A percentile compares a stretch with the other conserved stretches of the same genome.
These are phyloP conservation scores for Varanus salvator DNA, from an alignment of 2,113 vertebrate species.

Conservation along the genomic window DNA sequence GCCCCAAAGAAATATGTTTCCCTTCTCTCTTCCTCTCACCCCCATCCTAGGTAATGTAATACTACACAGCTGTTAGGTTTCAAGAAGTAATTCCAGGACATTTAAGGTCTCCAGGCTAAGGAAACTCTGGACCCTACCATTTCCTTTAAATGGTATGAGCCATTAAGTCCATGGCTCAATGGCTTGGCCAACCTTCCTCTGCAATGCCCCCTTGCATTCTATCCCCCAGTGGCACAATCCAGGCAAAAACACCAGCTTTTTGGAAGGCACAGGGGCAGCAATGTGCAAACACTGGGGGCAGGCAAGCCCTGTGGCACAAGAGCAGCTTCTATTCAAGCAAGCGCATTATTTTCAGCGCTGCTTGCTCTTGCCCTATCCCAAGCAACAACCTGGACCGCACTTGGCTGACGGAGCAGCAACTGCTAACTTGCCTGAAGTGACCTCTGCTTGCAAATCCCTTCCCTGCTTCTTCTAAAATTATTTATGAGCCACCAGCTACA, in stretches of 20 bases:
- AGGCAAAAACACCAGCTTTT: background rate
- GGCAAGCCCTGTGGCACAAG: background rate
- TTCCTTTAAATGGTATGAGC: background rate
- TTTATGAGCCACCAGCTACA: background rate
- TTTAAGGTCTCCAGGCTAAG: background rate
- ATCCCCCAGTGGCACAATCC: too few relatives aligned
- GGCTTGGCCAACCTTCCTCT: background rate
- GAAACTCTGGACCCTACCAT: background rate
- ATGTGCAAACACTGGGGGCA: background rate
- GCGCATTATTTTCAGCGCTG: background rate
- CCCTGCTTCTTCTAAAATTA: background rate
- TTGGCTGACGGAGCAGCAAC: background rate
- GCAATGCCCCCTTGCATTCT: background rate
- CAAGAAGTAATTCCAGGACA: background rate
- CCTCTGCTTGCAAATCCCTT: background rate
- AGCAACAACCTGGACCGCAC: background rate
- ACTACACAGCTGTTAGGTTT: background rate
- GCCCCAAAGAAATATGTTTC: background rate
- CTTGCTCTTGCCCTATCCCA: background rate
- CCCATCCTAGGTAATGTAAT: too few relatives aligned
- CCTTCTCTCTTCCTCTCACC: background rate
- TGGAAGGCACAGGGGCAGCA: background rate
- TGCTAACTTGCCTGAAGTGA: background rate
- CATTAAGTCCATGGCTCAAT: too few relatives aligned
- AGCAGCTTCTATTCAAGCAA: background rate